phyloP scores from a whole-genome alignment of 1,140 invertebrate species.

The Achroia grisella region DNA sequence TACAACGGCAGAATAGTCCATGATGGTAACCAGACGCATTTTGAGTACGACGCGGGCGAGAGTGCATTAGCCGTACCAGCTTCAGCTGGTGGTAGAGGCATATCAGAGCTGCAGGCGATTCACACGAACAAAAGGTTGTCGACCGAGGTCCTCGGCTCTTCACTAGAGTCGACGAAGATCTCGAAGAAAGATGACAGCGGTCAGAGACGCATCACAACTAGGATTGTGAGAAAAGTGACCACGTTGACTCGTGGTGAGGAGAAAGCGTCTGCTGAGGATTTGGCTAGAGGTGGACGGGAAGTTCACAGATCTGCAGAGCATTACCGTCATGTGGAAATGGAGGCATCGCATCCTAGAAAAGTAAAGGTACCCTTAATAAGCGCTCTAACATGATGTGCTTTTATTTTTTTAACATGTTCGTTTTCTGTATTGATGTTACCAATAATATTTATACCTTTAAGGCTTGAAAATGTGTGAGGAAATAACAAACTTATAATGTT shows the following conservation, averaged over 20 bases:
- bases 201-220: conserved; percentile 86
- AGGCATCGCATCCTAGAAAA: conserved; percentile 72
- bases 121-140: conserved; percentile 87
- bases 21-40: conserved; percentile 70
- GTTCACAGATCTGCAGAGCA: conserved; percentile 67
- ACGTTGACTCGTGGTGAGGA: conserved; percentile 91
- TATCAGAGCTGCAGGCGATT: conserved; percentile 80
- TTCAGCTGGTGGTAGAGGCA: conserved; percentile 54
- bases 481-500: too few relatives aligned
- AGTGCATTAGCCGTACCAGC: conserved; percentile 52
- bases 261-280: conserved; percentile 81
- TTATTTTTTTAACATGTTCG: background rate
- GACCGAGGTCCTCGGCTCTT: conserved; percentile 88
- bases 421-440: too few relatives aligned
- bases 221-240: conserved; percentile 92
- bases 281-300: conserved; percentile 72
- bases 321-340: conserved; percentile 67
- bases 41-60: conserved; percentile 66
- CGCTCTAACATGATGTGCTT: conserved; percentile 8
- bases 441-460: too few relatives aligned
- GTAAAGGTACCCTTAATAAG: conserved; percentile 72
- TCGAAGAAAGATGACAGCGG: conserved; percentile 83
- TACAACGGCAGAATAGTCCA: conserved; percentile 68
- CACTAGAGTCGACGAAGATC: conserved; percentile 86
- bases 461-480: too few relatives aligned